Evolutionary conservation across 2,888 invertebrate genomes (phyloP).

Genomic region (Thymelicus acteon): DNA sequence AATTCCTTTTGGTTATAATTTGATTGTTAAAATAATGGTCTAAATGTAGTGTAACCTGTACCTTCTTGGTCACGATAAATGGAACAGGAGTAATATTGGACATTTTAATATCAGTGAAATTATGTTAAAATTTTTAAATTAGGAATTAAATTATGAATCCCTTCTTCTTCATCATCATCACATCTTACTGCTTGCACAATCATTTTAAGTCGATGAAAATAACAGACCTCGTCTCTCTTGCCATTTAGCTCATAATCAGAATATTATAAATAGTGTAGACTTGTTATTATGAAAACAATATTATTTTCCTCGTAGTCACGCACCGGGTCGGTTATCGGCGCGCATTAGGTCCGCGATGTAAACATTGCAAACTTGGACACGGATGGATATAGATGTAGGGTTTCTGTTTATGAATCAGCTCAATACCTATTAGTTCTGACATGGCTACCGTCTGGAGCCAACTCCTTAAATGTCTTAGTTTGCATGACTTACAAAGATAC

Average conservation of each 20-base stretch:
- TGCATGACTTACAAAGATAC: neutral
- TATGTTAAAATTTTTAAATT: too few relatives aligned
- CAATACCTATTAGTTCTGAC: neutral
- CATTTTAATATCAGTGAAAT: too few relatives aligned
- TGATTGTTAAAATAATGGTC: too few relatives aligned
- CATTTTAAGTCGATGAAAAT: too few relatives aligned
- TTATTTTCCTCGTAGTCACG: constrained; percentile 15
- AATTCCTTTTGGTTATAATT: neutral
- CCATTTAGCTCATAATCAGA: too few relatives aligned
- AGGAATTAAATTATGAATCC: too few relatives aligned
- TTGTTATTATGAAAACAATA: constrained; percentile 18
- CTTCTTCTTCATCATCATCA: too few relatives aligned
- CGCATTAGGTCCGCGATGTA: neutral
- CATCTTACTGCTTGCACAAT: too few relatives aligned
- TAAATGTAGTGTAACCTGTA: too few relatives aligned
- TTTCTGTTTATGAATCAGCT: constrained; percentile 4
- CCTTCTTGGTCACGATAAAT: too few relatives aligned
- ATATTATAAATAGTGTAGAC: neutral
- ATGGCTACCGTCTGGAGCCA: neutral
- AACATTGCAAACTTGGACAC: neutral
- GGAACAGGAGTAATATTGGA: too few relatives aligned
- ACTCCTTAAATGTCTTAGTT: neutral
- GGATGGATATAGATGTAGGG: neutral
- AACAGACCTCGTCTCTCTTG: too few relatives aligned
- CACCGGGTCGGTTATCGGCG: constrained; percentile 10